Conservation (phyloP, 2,797 vertebrate species). For the Acanthurus lineatus region DNA sequence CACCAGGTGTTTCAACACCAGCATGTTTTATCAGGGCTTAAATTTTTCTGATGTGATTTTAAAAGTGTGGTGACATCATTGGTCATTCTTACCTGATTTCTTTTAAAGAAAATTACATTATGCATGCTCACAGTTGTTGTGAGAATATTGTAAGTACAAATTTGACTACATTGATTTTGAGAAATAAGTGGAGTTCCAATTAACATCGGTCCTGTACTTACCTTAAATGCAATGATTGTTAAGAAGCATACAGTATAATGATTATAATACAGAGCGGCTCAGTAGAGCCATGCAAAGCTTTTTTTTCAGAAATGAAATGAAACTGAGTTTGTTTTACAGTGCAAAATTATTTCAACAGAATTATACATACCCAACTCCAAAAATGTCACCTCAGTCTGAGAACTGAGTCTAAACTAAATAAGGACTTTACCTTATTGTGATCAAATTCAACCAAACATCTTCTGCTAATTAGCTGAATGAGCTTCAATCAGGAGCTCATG, state of each 20-base stretch:
- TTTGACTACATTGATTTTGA: slow-evolving; percentile 45
- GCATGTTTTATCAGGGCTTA: slow-evolving; percentile 61
- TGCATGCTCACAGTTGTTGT: slow-evolving; percentile 70
- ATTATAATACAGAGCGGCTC: slow-evolving; percentile 57
- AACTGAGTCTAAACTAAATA: slow-evolving; percentile 11
- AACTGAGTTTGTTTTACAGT: slow-evolving; percentile 18
- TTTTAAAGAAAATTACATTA: slow-evolving; percentile 74
- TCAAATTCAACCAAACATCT: slow-evolving; percentile 21
- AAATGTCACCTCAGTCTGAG: slow-evolving; percentile 11
- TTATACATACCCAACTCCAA: slow-evolving; percentile 1
- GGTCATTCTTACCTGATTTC: slow-evolving; percentile 80
- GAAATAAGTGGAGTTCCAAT: slow-evolving; percentile 57
- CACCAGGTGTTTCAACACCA: slow-evolving; percentile 4
- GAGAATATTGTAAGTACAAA: slow-evolving; percentile 63
- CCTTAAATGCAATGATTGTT: slow-evolving; percentile 69
- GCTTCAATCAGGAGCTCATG: slow-evolving; percentile 28
- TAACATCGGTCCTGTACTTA: slow-evolving; percentile 52
- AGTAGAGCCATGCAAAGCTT: slow-evolving; percentile 55
- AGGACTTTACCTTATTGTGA: slow-evolving; percentile 14
- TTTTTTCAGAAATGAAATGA: slow-evolving; percentile 39
- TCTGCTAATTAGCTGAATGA: slow-evolving; percentile 8
- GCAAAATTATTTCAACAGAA: slow-evolving; percentile 37
- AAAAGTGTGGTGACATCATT: slow-evolving; percentile 72
- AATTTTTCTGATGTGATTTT: slow-evolving; percentile 47
- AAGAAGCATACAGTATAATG: slow-evolving; percentile 62